Percentiles rank a stretch among this genome's conserved stretches.
These are phyloP conservation scores for Lacerta agilis DNA, from an alignment of 2,797 vertebrate species.

Conservation along the genomic window DNA sequence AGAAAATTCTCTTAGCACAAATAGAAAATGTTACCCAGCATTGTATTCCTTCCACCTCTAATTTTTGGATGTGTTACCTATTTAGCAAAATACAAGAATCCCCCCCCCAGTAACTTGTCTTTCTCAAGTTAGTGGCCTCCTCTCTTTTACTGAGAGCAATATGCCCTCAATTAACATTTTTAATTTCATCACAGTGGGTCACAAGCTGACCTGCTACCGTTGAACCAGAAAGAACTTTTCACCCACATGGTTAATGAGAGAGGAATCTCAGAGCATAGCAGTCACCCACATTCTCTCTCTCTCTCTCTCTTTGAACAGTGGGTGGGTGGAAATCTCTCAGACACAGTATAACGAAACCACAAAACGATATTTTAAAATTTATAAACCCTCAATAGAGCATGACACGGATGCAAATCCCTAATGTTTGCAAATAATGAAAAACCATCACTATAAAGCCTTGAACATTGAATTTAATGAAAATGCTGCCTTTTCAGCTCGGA, in stretches of 20 bases:
- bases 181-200: slow-evolving; percentile 4
- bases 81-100: not conserved
- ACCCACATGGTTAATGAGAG: slow-evolving; percentile 30
- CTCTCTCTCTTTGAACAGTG: not conserved
- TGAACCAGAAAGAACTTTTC: slow-evolving; percentile 14
- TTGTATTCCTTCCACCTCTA: not conserved
- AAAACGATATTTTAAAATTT: not conserved
- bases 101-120: not conserved
- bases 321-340: not conserved
- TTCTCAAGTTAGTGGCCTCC: slow-evolving; percentile 10
- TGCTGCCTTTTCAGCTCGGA: not conserved
- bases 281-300: not conserved
- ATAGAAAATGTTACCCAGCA: not conserved
- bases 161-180: slow-evolving; percentile 42
- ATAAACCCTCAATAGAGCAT: not conserved
- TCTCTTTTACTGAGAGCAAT: slow-evolving; percentile 29
- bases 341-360: not conserved
- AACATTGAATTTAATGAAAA: not conserved
- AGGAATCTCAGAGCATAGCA: slow-evolving; percentile 24
- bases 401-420: not conserved
- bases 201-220: slow-evolving; percentile 27
- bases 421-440: not conserved
- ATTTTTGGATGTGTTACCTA: not conserved
- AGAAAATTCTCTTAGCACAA: not conserved
- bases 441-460: not conserved